A percentile compares a stretch with the other conserved stretches of the same genome.
These are phyloP conservation scores for Pachyrhynchus sulphureomaculatus DNA, from an alignment of 1,140 invertebrate species.

Conservation along the genomic window DNA sequence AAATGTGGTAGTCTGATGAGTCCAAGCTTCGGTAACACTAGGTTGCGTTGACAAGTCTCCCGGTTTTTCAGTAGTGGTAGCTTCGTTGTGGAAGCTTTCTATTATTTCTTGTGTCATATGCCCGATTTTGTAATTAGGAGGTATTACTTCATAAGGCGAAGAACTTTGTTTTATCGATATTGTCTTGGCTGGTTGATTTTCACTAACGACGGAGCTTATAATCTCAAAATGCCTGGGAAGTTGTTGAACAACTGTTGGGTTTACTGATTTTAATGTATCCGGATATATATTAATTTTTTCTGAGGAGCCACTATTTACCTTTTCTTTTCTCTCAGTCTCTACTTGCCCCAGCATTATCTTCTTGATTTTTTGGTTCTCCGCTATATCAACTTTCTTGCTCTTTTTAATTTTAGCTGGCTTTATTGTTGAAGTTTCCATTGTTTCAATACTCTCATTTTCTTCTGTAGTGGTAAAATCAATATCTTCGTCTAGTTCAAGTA, in stretches of 20 bases:
- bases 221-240: conserved; percentile 1
- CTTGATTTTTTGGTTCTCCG: background rate
- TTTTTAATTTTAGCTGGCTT: conserved; percentile 3
- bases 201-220: background rate
- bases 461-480: too few species aligned
- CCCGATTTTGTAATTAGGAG: too few species aligned
- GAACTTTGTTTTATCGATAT: background rate
- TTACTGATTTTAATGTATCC: background rate
- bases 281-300: background rate
- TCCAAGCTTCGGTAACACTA: conserved; percentile 2
- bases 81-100: background rate
- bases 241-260: background rate
- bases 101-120: background rate
- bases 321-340: conserved; percentile 4
- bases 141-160: too few species aligned
- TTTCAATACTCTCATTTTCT: background rate
- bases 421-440: background rate
- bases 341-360: conserved; percentile 17
- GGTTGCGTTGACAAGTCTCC: background rate
- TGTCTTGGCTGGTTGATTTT: background rate
- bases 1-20: conserved; percentile 10
- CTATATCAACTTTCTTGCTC: background rate
- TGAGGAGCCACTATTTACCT: too few species aligned
- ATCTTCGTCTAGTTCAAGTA: too few species aligned
- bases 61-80: background rate